phyloP scores from a whole-genome alignment of 2,797 vertebrate genomes.

The Anas bernieri region DNA sequence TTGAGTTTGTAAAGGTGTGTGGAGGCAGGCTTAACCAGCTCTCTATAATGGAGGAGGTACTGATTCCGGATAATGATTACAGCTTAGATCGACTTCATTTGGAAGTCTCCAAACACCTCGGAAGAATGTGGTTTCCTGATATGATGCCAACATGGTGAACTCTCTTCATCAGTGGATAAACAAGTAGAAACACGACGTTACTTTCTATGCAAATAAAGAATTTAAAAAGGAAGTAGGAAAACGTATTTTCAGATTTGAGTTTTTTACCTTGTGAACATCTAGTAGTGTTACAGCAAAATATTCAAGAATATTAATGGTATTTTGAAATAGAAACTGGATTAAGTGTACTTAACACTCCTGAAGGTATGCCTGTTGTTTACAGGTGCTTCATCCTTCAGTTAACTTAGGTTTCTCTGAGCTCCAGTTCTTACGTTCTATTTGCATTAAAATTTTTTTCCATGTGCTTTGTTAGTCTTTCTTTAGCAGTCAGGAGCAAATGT shows the following conservation, averaged over 20 bases:
- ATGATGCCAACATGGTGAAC: slow-evolving; percentile 82
- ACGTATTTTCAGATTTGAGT: neutral
- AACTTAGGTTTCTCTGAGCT: slow-evolving; percentile 15
- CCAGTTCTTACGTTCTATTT: slow-evolving; percentile 8
- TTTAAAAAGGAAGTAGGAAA: neutral
- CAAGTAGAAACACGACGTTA: neutral
- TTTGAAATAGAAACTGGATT: neutral
- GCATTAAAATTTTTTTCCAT: neutral
- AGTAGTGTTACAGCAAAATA: neutral
- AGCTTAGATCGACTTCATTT: slow-evolving; percentile 79
- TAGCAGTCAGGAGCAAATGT: neutral
- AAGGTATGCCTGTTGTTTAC: slow-evolving; percentile 13
- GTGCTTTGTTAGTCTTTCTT: neutral
- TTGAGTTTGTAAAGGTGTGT: slow-evolving; percentile 83
- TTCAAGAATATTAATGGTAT: neutral
- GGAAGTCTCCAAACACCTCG: slow-evolving; percentile 82
- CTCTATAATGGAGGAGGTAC: slow-evolving; percentile 83
- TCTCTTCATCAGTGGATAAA: neutral
- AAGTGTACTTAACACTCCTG: neutral
- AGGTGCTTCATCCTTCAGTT: neutral
- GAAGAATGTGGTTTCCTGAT: slow-evolving; percentile 82
- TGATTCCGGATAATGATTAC: slow-evolving; percentile 80
- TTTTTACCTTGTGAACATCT: neutral
- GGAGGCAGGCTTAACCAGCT: slow-evolving; percentile 80
- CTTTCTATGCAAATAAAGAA: slow-evolving; percentile 71